Evolutionary conservation across 1,140 invertebrate genomes (phyloP).

Genomic region (Fopius arisanus): DNA sequence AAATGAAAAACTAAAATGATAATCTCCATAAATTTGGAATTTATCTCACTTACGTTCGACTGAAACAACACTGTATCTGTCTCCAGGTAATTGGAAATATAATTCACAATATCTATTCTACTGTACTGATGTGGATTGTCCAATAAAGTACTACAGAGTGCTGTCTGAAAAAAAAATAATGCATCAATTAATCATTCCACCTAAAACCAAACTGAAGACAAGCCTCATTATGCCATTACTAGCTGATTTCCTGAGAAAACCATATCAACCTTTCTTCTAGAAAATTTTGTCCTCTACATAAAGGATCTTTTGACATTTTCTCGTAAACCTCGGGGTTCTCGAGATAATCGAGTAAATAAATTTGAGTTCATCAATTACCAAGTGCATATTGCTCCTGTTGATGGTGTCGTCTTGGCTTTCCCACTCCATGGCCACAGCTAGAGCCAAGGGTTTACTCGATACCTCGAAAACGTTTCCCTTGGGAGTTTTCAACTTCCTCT

Average conservation of each 20-base stretch:
- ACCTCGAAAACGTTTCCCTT: constrained; percentile 80
- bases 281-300: too few relatives aligned
- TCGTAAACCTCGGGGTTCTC: not conserved
- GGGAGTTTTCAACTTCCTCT: constrained; percentile 88
- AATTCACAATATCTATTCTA: constrained; percentile 79
- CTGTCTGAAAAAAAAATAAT: constrained; percentile 72
- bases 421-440: constrained; percentile 93
- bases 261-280: too few relatives aligned
- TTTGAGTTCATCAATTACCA: constrained; percentile 68
- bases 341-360: too few relatives aligned
- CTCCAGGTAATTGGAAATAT: constrained; percentile 83
- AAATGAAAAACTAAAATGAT: constrained; percentile 2
- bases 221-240: too few relatives aligned
- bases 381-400: constrained; percentile 83
- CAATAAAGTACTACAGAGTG: constrained; percentile 87
- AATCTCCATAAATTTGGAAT: too few relatives aligned
- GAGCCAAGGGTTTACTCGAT: constrained; percentile 85
- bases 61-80: constrained; percentile 89
- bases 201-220: too few relatives aligned
- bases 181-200: too few relatives aligned
- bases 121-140: constrained; percentile 89
- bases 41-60: constrained; percentile 70
- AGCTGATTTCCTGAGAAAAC: too few relatives aligned
- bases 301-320: constrained; percentile 14
- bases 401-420: constrained; percentile 84